Evolutionary conservation across 2,113 vertebrate species (phyloP).

Genomic region (Rynchops niger): DNA sequence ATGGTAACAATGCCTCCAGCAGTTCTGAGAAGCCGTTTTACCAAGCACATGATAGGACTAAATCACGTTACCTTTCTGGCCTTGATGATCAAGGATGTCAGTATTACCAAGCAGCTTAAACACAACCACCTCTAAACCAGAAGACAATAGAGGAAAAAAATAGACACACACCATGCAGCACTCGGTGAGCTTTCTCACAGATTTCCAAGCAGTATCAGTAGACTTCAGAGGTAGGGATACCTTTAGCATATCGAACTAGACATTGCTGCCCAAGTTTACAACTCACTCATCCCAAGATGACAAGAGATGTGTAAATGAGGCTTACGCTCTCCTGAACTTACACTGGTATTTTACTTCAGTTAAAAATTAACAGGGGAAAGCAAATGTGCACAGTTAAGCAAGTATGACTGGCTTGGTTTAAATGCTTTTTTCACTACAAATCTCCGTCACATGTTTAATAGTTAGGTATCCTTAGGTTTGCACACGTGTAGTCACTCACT

Average conservation of each 20-base stretch:
- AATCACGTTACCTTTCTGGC: background rate
- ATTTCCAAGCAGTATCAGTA: background rate
- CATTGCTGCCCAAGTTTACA: fast-evolving
- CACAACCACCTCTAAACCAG: background rate
- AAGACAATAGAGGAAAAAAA: background rate
- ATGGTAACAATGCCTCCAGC: background rate
- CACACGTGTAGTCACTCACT: background rate
- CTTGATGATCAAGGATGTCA: background rate
- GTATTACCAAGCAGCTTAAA: background rate
- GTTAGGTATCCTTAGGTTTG: background rate
- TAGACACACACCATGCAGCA: background rate
- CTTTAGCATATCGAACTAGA: fast-evolving
- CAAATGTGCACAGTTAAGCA: background rate
- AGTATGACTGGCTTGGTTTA: background rate
- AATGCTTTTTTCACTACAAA: background rate
- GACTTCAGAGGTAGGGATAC: background rate
- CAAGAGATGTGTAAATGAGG: background rate
- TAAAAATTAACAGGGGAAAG: background rate
- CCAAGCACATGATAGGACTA: background rate
- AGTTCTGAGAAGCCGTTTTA: background rate
- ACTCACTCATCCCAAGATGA: background rate
- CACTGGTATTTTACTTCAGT: background rate
- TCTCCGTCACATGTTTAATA: background rate
- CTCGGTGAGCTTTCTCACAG: background rate
- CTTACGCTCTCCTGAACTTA: background rate